These are phyloP conservation scores for Callyntrura sp. DNA, from an alignment of 2,888 invertebrate species.

Conservation along the genomic window DNA sequence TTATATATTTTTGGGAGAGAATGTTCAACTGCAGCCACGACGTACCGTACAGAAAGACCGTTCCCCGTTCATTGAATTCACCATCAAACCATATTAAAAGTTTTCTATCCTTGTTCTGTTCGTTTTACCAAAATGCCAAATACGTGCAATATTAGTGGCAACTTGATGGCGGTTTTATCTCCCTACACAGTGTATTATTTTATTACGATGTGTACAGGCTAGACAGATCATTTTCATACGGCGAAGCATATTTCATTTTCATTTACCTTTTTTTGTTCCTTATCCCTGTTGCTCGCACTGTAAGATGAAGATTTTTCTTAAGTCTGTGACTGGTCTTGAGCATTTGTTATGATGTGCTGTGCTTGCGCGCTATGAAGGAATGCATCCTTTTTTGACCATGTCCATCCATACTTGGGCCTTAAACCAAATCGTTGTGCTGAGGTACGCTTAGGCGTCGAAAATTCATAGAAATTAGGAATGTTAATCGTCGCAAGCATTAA, in stretches of 20 bases:
- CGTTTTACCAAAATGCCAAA: conserved; percentile 26
- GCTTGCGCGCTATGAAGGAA: not conserved
- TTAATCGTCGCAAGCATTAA: not conserved
- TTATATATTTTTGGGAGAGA: conserved; percentile 71
- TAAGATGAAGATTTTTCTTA: not conserved
- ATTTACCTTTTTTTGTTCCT: conserved; percentile 16
- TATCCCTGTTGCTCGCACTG: not conserved
- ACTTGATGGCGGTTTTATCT: conserved; percentile 55
- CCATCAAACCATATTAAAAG: conserved; percentile 38
- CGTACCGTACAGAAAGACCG: conserved; percentile 14
- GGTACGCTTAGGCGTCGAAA: not conserved
- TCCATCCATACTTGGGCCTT: not conserved
- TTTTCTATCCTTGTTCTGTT: conserved; percentile 37
- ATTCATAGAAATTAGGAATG: not conserved
- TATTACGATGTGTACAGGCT: not conserved
- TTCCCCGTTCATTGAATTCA: conserved; percentile 45
- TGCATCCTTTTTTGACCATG: not conserved
- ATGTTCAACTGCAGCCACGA: not conserved
- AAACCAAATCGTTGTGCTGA: not conserved
- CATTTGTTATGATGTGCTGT: not conserved
- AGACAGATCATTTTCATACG: conserved; percentile 28
- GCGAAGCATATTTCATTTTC: not conserved
- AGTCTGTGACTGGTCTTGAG: not conserved
- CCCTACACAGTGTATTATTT: not conserved
- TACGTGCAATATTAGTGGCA: conserved; percentile 1